Percentiles rank a stretch among this genome's conserved stretches.
Conservation (phyloP, 2,113 vertebrate genomes). For the Eptatretus burgeri region DNA sequence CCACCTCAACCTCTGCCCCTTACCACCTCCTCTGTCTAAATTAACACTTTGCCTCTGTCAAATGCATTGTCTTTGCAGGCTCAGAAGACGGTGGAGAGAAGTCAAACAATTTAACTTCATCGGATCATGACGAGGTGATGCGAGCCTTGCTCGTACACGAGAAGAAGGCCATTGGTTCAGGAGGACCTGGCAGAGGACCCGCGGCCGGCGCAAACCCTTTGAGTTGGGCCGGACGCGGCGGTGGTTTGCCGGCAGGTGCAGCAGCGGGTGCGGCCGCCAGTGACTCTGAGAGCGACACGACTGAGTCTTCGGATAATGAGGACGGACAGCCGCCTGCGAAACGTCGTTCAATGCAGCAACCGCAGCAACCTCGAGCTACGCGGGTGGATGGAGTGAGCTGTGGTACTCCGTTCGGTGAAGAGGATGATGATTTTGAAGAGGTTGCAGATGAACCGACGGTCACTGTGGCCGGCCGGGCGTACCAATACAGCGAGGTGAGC, state of each 20-base stretch:
- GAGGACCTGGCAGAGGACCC: constrained; percentile 14
- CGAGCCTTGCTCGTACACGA: constrained; percentile 78
- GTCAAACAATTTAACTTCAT: no score
- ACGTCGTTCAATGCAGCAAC: constrained; percentile 10
- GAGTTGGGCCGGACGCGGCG: background rate
- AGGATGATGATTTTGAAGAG: constrained; percentile 69
- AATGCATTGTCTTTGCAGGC: no score
- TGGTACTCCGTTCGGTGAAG: constrained; percentile 15
- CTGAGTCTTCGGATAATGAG: constrained; percentile 34
- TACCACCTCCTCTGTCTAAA: no score
- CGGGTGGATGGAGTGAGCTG: constrained; percentile 24
- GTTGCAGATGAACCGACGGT: constrained; percentile 39
- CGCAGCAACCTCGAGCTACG: constrained; percentile 7
- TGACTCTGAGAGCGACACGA: constrained; percentile 87
- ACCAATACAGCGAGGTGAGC: constrained; percentile 57
- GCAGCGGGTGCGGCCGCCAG: constrained; percentile 19
- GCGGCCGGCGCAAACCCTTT: constrained; percentile 18
- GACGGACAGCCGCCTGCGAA: constrained; percentile 27
- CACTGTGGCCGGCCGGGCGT: constrained; percentile 40
- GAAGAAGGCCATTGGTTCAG: constrained; percentile 30
- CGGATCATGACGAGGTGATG: constrained; percentile 92
- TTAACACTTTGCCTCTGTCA: no score
- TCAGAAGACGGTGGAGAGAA: no score
- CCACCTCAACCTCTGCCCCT: no score
- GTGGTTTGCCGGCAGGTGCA: background rate